phyloP scores from a whole-genome alignment of 2,797 vertebrate genomes.

The Spinus pinus region DNA sequence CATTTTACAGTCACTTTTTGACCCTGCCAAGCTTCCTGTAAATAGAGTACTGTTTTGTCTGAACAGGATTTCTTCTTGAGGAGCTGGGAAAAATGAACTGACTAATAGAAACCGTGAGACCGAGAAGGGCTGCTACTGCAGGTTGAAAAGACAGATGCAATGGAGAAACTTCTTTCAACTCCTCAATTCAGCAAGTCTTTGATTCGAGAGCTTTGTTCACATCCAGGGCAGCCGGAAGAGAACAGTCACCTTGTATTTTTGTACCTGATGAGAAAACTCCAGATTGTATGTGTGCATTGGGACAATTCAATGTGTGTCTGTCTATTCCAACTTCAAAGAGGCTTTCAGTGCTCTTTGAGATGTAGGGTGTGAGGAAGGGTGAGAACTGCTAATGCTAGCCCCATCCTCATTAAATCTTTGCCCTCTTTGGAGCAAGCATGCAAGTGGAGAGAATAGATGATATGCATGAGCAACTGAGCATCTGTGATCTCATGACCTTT shows the following conservation, averaged over 20 bases:
- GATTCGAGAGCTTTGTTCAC: constrained; percentile 29
- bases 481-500: constrained; percentile 51
- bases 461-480: constrained; percentile 61
- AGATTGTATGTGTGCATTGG: constrained; percentile 57
- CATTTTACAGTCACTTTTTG: constrained; percentile 11
- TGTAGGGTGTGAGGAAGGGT: constrained; percentile 30
- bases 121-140: neutral
- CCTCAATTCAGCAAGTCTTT: neutral
- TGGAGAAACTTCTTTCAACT: constrained; percentile 3
- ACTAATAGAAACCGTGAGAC: neutral
- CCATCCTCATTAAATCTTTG: constrained; percentile 42
- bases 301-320: constrained; percentile 49
- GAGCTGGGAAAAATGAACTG: neutral
- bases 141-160: constrained; percentile 1
- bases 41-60: neutral
- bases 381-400: constrained; percentile 55
- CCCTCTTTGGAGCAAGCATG: constrained; percentile 24
- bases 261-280: constrained; percentile 47
- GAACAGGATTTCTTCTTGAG: constrained; percentile 23
- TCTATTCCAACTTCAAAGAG: constrained; percentile 58
- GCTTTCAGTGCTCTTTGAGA: constrained; percentile 55
- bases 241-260: constrained; percentile 57
- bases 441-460: constrained; percentile 46
- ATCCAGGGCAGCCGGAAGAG: constrained; percentile 42
- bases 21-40: constrained; percentile 45